Base-by-base conservation (phyloP, 2,888 invertebrate genomes). In the Abscondita cerata region DNA sequence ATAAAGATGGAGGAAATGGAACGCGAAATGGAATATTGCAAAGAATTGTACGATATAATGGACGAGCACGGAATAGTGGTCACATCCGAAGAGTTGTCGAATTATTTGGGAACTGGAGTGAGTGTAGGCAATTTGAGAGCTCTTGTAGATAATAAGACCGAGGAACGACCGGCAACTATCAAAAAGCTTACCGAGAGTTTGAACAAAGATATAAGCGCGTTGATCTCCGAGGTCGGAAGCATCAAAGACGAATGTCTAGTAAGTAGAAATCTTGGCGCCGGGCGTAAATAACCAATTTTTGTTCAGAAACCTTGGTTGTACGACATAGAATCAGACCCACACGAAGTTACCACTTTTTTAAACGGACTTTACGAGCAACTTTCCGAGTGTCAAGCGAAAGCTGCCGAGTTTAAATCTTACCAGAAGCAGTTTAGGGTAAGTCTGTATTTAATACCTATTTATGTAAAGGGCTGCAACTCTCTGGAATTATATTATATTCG, bases 381-480 rank as follows among this genome's bases (percentile, higher is more conserved):
- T 16, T 79, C 81, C 11, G 84, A 80, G 0, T 89, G 90, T 64
- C 85, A 88, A 52, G 83, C 84, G n/a, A 82, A 84, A 59, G 92
- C 93, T 0, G 87, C 86, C 55, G 89, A 91, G 72, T 93, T 89
- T 75, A 87, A 91, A 66, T 85, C 86, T 0, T 91, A 92, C 82
- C 95, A 96, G 78, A 93, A 91, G 76, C 87, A 90, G 74, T 94
- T 95, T 73, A 90, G 91, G 83, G 92, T 92, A 78, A 44, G 33
- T 58, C 13, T 47, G 31, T 15, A 16, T n/a, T n/a, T n/a, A n/a
- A n/a, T n/a, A n/a, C n/a, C n/a, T n/a, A n/a, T n/a, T n/a, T n/a
- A n/a, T n/a, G n/a, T n/a, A n/a, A n/a, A n/a, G n/a, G n/a, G n/a
- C n/a, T n/a, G n/a, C n/a, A n/a, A n/a, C n/a, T n/a, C n/a, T n/a